These are phyloP conservation scores for Macrotrachela quadricornifera DNA, from an alignment of 1,140 invertebrate genomes.

Conservation along the genomic window DNA sequence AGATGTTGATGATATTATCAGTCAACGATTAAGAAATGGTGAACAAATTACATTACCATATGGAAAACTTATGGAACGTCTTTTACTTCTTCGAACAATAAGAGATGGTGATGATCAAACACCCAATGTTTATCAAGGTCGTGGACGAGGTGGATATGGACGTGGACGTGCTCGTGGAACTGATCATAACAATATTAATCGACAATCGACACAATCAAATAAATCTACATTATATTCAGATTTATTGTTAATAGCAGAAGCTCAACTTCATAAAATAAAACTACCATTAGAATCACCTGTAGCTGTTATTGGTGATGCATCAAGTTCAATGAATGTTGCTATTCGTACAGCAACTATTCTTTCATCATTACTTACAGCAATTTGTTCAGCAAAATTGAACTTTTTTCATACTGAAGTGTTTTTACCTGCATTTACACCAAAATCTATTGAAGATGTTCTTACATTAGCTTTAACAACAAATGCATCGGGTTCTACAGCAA, in stretches of 20 bases:
- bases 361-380: conserved; percentile 19
- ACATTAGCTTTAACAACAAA: conserved; percentile 18
- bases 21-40: conserved; percentile 12
- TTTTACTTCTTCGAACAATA: conserved; percentile 10
- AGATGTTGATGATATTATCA: conserved; percentile 17
- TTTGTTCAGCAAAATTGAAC: conserved; percentile 20
- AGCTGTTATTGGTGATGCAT: conserved; percentile 23
- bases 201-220: not conserved
- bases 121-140: too few species aligned
- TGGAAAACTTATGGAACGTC: conserved; percentile 24
- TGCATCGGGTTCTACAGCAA: conserved; percentile 18
- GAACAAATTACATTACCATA: conserved; percentile 13
- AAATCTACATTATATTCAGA: conserved; percentile 14
- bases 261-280: conserved; percentile 16
- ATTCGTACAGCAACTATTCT: conserved; percentile 25
- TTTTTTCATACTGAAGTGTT: conserved; percentile 20
- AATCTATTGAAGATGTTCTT: conserved; percentile 19
- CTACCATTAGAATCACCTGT: conserved; percentile 19
- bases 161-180: conserved; percentile 9
- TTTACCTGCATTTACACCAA: conserved; percentile 15
- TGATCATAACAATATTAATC: not conserved
- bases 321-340: conserved; percentile 23
- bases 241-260: conserved; percentile 13
- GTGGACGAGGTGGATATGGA: not conserved
- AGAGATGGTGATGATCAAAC: too few species aligned